Conservation (phyloP, 2,113 vertebrate genomes). For the Cinclus cinclus region DNA sequence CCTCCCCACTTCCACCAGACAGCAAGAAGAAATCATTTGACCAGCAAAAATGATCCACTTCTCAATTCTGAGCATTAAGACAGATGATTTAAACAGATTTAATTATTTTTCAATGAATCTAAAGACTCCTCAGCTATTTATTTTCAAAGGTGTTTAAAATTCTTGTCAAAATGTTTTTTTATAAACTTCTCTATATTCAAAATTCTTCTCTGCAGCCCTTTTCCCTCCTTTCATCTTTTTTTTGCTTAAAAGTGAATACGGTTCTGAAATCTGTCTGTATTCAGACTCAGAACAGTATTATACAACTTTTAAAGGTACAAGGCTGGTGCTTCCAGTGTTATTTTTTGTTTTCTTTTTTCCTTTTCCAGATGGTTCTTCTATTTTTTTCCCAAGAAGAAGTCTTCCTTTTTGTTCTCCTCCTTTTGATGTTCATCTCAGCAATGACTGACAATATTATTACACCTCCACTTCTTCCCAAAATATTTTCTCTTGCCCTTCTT, state of each 20-base stretch:
- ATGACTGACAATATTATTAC: not conserved
- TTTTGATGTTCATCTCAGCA: not conserved
- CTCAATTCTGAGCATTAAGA: not conserved
- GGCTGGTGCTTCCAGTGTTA: not conserved
- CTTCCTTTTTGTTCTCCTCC: not conserved
- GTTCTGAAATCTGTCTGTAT: not conserved
- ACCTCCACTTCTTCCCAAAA: not conserved
- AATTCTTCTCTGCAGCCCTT: not conserved
- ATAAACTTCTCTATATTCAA: not conserved
- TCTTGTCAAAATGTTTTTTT: not conserved
- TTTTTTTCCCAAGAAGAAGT: not conserved
- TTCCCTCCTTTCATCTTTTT: not conserved
- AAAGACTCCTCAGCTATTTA: not conserved
- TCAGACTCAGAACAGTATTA: not conserved
- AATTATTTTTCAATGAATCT: not conserved
- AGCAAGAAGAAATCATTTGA: not conserved
- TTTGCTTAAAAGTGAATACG: not conserved
- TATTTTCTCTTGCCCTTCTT: not conserved
- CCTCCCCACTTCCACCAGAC: slow-evolving; percentile 6
- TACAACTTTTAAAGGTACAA: not conserved
- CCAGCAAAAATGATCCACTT: not conserved
- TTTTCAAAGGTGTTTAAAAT: not conserved
- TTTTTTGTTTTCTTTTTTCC: not conserved
- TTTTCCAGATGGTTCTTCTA: not conserved
- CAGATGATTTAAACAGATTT: not conserved